Percentiles rank a stretch among this genome's conserved stretches.
phyloP scores from a whole-genome alignment of 2,888 invertebrate species.

The Dicyrtomina minuta region DNA sequence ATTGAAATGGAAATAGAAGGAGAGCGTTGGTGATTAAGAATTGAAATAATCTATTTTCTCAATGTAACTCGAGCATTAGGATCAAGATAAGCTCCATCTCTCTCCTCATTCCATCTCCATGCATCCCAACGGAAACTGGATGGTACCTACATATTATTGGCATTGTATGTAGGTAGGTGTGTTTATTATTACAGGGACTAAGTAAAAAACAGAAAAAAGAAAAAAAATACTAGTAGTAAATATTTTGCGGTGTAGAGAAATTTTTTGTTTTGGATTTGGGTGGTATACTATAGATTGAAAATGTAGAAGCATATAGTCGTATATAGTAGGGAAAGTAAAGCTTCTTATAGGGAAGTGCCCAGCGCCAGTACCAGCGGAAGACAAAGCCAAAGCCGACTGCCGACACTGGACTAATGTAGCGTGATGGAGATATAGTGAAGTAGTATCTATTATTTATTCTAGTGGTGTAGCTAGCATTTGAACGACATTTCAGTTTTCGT shows the following conservation, averaged over 20 bases:
- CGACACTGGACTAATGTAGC: slow-evolving; percentile 44
- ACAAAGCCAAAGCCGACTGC: not conserved
- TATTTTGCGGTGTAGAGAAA: not conserved
- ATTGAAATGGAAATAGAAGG: too few relatives aligned
- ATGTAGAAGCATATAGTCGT: too few relatives aligned
- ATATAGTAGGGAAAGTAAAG: not conserved
- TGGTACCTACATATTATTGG: too few relatives aligned
- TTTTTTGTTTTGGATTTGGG: not conserved
- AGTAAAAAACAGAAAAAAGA: not conserved
- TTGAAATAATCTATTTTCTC: slow-evolving; percentile 9
- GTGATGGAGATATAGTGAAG: slow-evolving; percentile 52
- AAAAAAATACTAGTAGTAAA: not conserved
- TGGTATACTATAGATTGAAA: too few relatives aligned
- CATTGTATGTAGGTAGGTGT: too few relatives aligned
- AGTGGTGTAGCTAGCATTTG: slow-evolving; percentile 45
- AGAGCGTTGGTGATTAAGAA: not conserved
- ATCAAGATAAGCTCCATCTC: slow-evolving; percentile 9
- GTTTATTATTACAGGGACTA: too few relatives aligned
- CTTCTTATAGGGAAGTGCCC: not conserved
- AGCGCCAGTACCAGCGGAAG: not conserved
- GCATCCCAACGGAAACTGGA: too few relatives aligned
- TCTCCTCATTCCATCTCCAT: not conserved
- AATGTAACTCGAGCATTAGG: slow-evolving; percentile 5
- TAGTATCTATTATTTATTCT: slow-evolving; percentile 53
- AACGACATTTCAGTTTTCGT: slow-evolving; percentile 22